These are phyloP conservation scores for Hoplostethus atlanticus DNA, from an alignment of 2,797 vertebrate species.

Conservation along the genomic window DNA sequence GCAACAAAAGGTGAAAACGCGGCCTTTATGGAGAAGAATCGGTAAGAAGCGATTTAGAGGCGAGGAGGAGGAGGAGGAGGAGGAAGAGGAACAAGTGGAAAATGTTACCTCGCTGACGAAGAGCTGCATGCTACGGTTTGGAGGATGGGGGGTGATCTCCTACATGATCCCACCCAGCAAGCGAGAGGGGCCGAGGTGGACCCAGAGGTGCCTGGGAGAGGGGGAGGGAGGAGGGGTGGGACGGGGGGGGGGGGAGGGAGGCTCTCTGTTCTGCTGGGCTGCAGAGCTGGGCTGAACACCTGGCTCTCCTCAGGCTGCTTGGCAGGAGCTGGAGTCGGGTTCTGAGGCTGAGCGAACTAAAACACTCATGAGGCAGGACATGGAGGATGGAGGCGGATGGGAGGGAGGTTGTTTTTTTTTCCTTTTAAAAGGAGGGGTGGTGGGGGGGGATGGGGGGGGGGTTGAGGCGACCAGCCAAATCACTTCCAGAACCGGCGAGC, in stretches of 20 bases:
- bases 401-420: slow-evolving; percentile 34
- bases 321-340: slow-evolving; percentile 44
- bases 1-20: slow-evolving; percentile 9
- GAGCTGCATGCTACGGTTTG: slow-evolving; percentile 35
- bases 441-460: slow-evolving; percentile 59
- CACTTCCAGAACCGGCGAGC: slow-evolving; percentile 51
- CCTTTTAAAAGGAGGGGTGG: slow-evolving; percentile 45
- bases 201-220: slow-evolving; percentile 34
- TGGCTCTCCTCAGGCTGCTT: slow-evolving; percentile 39
- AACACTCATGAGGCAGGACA: slow-evolving; percentile 49
- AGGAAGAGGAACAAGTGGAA: slow-evolving; percentile 38
- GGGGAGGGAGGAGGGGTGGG: background rate
- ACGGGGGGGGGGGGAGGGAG: too few species aligned
- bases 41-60: slow-evolving; percentile 3
- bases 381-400: slow-evolving; percentile 55
- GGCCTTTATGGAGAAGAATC: slow-evolving; percentile 20
- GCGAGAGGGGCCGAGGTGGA: slow-evolving; percentile 40
- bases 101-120: slow-evolving; percentile 76
- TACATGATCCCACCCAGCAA: slow-evolving; percentile 52
- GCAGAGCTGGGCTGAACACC: slow-evolving; percentile 27
- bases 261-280: slow-evolving; percentile 26
- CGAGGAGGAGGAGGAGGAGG: slow-evolving; percentile 2
- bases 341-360: slow-evolving; percentile 34
- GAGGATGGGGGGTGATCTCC: slow-evolving; percentile 49
- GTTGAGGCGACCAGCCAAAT: slow-evolving; percentile 63